Evolutionary conservation across 2,797 vertebrate species (phyloP), one percentile per base, ranked within the genome.

Genomic region (Bovichtus diacanthus): DNA sequence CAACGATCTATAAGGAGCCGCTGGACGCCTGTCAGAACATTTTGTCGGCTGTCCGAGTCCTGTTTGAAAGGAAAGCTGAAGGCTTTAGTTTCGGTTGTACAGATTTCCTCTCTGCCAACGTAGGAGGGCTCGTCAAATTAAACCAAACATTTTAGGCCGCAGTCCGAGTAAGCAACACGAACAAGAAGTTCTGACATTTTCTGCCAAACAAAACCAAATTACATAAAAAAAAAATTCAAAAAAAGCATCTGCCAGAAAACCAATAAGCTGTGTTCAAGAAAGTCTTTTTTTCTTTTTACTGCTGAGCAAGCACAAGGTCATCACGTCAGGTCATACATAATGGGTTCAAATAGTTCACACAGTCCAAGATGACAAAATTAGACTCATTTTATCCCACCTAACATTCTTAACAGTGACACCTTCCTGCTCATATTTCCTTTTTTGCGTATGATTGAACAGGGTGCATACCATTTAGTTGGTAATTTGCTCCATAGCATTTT

Each of bases 131-230:
- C 18, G 63, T 87, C 63, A 82, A 87, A 85, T 90, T 76, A 81
- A 86, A 91, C 74, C 81, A 89, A 93, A 93, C 87, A 90, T 89
- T 89, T 84, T 87, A 84, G 91, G 86, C 87, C 70, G 16, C 27
- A 3, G 76, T 92, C 91, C 85, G 85, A 61, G 78, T 60, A 81
- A 85, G 84, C 75, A 86, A 87, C 87, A 85, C 78, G 87, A 92
- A 90, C 83, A 92, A 83, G 86, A 83, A 65, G 76, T 76, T 89
- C 72, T 76, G 82, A 80, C 81, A 68, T 78, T 56, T 77, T 86
- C 76, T 75, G 74, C 78, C 83, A 86, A 91, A 86, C 55, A 86
- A 81, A 87, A 80, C 38, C 64, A 78, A 69, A 43, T n/a, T n/a
- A n/a, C n/a, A n/a, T n/a, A n/a, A n/a, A n/a, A n/a, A n/a, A 56